Evolutionary conservation across 2,888 invertebrate genomes (phyloP), one percentile per base, ranked within the genome.

Genomic region (Orthonychiurus folsomi): DNA sequence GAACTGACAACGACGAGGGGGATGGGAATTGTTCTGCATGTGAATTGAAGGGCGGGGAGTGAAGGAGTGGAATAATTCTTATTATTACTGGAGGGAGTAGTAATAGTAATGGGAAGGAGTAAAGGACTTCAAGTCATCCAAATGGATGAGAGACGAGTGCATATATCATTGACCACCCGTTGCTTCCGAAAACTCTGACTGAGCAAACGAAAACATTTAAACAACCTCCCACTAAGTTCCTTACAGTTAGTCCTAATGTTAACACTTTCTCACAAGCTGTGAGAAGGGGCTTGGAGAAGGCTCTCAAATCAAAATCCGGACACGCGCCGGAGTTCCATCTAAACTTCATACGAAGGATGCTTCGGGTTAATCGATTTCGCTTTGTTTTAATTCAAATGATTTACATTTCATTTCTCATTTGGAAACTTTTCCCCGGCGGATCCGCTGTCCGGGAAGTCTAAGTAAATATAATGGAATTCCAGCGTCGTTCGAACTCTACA

Each of bases 131-230:
- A 37, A 9, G 37, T 37, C 5, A 37, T 37, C 37, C 15, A n/a
- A n/a, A 37, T 37, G 37, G 37, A 37, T 37, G 37, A 37, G 37
- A 37, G 37, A 37, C 66, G 60, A 64, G 66, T 65, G 56, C 64
- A 63, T 69, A 65, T 65, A 68, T 67, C 67, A 66, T 63, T 69
- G 69, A 68, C 69, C 68, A 66, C 69, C 69, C 63, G 69, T 67
- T 69, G 69, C 63, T 66, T 37, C 15, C 63, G 62, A 62, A n/a
- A n/a, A 68, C 62, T 63, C 65, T 69, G 67, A 67, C 67, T 69
- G 68, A 66, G 66, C 65, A 69, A 69, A 69, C 63, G 69, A 69
- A 67, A 69, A 69, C 69, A 69, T 69, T 69, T 67, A 69, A 67
- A 68, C 66, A 67, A 67, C 69, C 69, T 69, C 69, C 69, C 69